Evolutionary conservation across 2,797 vertebrate species (phyloP), one percentile per base, ranked within the genome.

Genomic region (Enoplosus armatus): DNA sequence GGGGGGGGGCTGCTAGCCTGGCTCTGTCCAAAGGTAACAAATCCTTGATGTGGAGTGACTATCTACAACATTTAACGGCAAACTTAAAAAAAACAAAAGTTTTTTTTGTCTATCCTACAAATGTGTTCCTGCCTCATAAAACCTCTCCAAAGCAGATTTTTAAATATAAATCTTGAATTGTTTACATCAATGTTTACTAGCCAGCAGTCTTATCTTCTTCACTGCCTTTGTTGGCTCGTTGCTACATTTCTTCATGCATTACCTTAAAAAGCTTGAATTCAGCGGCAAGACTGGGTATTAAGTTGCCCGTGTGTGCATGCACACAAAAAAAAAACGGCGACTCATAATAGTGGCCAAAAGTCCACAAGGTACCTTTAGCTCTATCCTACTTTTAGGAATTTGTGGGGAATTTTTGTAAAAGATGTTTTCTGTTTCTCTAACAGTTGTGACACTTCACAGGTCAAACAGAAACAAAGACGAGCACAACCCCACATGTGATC

Each of bases 391-490:
- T 67, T 3, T 12, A 43, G n/a, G 35, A 27, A 16, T n/a, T 45
- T 61, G n/a, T 60, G 3, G 4, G 22, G 20, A n/a, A 8, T 9
- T 11, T 39, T 31, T 61, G 16, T 16, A 20, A 20, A 37, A 9
- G 0, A n/a, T 58, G 10, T 51, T 66, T 78, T 59, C 4, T 47
- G 18, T 43, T 35, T 71, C 24, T 61, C 1, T 41, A n/a, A n/a
- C 27, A 29, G n/a, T 54, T 45, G 39, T 59, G 12, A 70, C 0
- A 59, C 15, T 37, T 16, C 33, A 47, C 74, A 67, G 2, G 9
- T 50, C 53, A 39, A 56, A 15, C 29, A 22, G 6, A 77, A 48
- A 68, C 56, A 76, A 64, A 79, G 54, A 62, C 8, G 22, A 82
- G 15, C 3, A 69, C 0, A 20, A 61, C 2, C 15, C 29, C 37